Base-by-base conservation (phyloP, 2,888 invertebrate genomes). In the Mermis nigrescens region DNA sequence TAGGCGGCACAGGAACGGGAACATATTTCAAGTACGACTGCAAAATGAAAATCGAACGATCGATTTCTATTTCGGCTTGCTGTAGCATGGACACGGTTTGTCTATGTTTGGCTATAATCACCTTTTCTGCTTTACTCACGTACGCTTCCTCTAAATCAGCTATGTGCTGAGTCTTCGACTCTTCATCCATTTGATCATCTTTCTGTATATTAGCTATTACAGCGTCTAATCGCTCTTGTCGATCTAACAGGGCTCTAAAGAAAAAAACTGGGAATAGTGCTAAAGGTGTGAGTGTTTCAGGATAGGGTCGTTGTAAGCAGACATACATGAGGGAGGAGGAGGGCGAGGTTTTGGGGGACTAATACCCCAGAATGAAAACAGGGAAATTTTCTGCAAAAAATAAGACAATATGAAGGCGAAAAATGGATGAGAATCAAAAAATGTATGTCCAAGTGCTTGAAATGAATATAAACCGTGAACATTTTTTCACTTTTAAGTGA, bases 221-320 rank as follows among this genome's bases (percentile, higher is more conserved):
- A 19, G 73, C 72, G 55, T 74, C 74, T 61, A 75, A 71, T 53
- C 73, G 67, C 60, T 72, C 71, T 60, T 75, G 71, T 60, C 74
- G 73, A 60, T 75, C 75, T 57, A 74, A 64, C 27, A 76, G 63
- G 12, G 70, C 64, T 59, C 74, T 75, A 61, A n/a, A 60, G n/a
- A 24, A 22, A 24, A 56, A 32, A 7, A 19, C 7, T 45, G 4
- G 12, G 7, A 48, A n/a, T n/a, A n/a, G n/a, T n/a, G n/a, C n/a
- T n/a, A n/a, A n/a, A n/a, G n/a, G n/a, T n/a, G 31, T 19, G 12
- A n/a, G 12, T 19, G 19, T 19, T 27, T 7, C 55, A 19, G 19
- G 12, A 38, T 38, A 12, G 38, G 12, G 38, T 38, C 38, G 12
- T 12, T 19, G n/a, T n/a, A n/a, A n/a, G n/a, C n/a, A n/a, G n/a